These are phyloP conservation scores for Nasonia longicornis DNA, from an alignment of 1,140 invertebrate genomes.

Conservation along the genomic window DNA sequence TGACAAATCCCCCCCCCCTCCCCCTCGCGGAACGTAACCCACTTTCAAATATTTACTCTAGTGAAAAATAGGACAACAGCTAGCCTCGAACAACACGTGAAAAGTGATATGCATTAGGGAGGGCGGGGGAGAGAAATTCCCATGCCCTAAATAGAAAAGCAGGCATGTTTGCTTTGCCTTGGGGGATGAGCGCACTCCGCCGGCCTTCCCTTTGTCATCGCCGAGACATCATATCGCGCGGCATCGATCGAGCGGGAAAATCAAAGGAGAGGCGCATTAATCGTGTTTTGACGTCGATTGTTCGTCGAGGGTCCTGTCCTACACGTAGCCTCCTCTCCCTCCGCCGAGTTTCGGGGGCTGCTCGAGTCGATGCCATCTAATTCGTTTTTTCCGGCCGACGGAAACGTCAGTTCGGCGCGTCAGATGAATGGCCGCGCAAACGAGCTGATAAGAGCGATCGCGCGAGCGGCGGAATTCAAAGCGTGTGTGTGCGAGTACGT, in stretches of 20 bases:
- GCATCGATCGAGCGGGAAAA: background rate
- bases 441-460: constrained; percentile 11
- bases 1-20: too few species aligned
- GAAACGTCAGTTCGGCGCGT: constrained; percentile 12
- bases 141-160: constrained; percentile 17
- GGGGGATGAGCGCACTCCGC: background rate
- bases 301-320: background rate
- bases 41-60: background rate
- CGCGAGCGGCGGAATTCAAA: background rate
- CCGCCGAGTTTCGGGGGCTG: background rate
- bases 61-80: background rate
- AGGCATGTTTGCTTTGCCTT: background rate
- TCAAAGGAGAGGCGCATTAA: constrained; percentile 2
- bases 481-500: background rate
- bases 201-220: background rate
- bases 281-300: constrained; percentile 12
- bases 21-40: background rate
- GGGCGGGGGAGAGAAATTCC: background rate
- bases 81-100: background rate
- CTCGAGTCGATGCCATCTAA: background rate
- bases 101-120: constrained; percentile 16
- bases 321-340: background rate
- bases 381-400: constrained; percentile 9
- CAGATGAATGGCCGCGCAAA: background rate
- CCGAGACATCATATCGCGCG: background rate